Base-by-base conservation (phyloP, 2,113 vertebrate genomes). In the Microtus pennsylvanicus region DNA sequence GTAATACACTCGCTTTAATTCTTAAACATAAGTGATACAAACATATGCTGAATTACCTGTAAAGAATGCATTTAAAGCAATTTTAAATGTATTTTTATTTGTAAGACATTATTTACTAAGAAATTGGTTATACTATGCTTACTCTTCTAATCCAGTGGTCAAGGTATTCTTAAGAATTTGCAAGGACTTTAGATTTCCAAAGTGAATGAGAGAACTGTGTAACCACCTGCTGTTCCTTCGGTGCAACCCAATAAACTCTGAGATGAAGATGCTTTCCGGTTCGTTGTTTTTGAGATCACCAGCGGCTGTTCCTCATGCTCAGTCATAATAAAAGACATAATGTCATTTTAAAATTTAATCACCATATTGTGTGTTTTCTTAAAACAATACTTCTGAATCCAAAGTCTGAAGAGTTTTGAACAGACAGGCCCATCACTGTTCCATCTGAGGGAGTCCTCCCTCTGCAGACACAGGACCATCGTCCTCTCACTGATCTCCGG, bases 141-240 rank as follows among this genome's bases (percentile, higher is more conserved):
- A 1, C 42, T 97, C 95, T 90, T 80, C 82, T 91, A 97, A 97
- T 95, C 93, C 97, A 96, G 2, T 85, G 96, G 97, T 93, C 96
- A 96, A 98, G 97, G 97, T 96, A 95, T 92, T 98, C 87, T 92
- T 98, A 97, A 96, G 96, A 96, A 93, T 98, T 97, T 96, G 87
- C 97, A 98, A 97, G 90, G 97, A 91, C 83, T 89, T 87, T 94
- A 98, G 97, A 94, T 77, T 97, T 97, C 81, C 96, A 92, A 98
- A 96, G 87, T 82, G 94, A 97, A 83, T 90, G 95, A 98, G 97
- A 97, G 93, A 94, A 91, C 98, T 98, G 97, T 97, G 91, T 98
- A 98, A 97, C 97, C 97, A 86, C 96, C 96, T 90, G 94, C 98
- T 98, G 98, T 99, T 98, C 98, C 98, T 98, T 96, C 98, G 98